Evolutionary conservation across 2,113 vertebrate genomes (phyloP).

Genomic region (Pelmatolapia mariae): DNA sequence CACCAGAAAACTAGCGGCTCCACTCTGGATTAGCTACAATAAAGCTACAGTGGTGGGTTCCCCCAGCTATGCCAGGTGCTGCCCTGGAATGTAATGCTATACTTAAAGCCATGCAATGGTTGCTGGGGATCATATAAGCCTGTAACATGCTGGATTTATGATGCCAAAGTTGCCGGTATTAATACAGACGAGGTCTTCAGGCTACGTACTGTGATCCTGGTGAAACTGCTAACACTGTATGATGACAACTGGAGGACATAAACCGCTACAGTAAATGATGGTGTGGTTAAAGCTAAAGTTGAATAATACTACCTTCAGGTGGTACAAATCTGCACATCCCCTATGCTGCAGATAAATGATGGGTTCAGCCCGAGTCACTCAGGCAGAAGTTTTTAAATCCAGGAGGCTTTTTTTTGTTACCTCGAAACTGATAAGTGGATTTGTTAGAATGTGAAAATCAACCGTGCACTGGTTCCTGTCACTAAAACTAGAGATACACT

Average conservation of each 20-base stretch:
- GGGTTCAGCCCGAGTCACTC: background rate
- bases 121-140: slow-evolving; percentile 43
- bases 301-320: slow-evolving; percentile 42
- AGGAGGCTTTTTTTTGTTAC: background rate
- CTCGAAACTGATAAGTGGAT: background rate
- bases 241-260: slow-evolving; percentile 42
- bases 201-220: slow-evolving; percentile 31
- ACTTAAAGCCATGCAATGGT: slow-evolving; percentile 28
- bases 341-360: slow-evolving; percentile 11
- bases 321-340: background rate
- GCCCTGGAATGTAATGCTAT: slow-evolving; percentile 23
- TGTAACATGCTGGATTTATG: slow-evolving; percentile 60
- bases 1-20: background rate
- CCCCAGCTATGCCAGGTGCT: slow-evolving; percentile 14
- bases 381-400: background rate
- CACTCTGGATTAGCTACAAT: slow-evolving; percentile 27
- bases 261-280: slow-evolving; percentile 10
- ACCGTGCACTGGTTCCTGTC: background rate
- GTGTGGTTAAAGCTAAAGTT: slow-evolving; percentile 19
- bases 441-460: background rate
- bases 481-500: background rate
- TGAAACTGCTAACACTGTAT: slow-evolving; percentile 29
- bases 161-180: slow-evolving; percentile 43
- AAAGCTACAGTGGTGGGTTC: background rate
- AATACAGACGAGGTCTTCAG: slow-evolving; percentile 27